These are phyloP conservation scores for Pseudochaenichthys georgianus DNA, from an alignment of 2,797 vertebrate genomes.

Conservation along the genomic window DNA sequence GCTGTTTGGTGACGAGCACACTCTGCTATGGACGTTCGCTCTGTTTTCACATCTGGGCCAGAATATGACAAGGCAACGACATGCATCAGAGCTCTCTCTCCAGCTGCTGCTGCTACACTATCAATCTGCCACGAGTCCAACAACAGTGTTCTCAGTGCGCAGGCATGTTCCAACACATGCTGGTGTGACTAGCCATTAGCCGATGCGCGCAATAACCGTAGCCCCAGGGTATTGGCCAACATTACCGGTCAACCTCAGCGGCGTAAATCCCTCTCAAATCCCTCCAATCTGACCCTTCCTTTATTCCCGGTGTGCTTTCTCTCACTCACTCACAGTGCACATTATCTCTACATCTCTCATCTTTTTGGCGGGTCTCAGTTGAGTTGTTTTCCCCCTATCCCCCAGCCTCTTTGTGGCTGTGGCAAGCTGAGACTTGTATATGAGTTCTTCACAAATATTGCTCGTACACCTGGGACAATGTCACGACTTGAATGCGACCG, in stretches of 20 bases:
- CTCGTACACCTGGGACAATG: constrained; percentile 39
- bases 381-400: constrained; percentile 1
- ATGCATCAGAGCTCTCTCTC: constrained; percentile 17
- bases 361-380: constrained; percentile 28
- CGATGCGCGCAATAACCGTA: constrained; percentile 17
- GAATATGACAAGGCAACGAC: constrained; percentile 40
- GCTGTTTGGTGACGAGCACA: background rate
- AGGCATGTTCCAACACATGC: constrained; percentile 69
- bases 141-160: constrained; percentile 67
- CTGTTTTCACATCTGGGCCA: constrained; percentile 69
- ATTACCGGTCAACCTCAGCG: constrained; percentile 25
- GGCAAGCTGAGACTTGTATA: constrained; percentile 69
- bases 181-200: constrained; percentile 48
- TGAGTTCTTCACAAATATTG: constrained; percentile 35
- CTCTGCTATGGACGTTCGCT: constrained; percentile 7
- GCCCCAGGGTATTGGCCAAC: constrained; percentile 11
- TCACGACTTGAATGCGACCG: constrained; percentile 53
- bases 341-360: constrained; percentile 45
- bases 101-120: constrained; percentile 69
- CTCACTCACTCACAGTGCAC: constrained; percentile 25
- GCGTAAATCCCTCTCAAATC: constrained; percentile 35
- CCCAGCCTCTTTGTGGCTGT: constrained; percentile 38
- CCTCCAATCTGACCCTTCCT: constrained; percentile 23
- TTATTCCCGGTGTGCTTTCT: constrained; percentile 29
- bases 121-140: constrained; percentile 61